A percentile compares a stretch with the other conserved stretches of the same genome.
phyloP scores from a whole-genome alignment of 2,797 vertebrate species.

The Sphenopsis melanotis region DNA sequence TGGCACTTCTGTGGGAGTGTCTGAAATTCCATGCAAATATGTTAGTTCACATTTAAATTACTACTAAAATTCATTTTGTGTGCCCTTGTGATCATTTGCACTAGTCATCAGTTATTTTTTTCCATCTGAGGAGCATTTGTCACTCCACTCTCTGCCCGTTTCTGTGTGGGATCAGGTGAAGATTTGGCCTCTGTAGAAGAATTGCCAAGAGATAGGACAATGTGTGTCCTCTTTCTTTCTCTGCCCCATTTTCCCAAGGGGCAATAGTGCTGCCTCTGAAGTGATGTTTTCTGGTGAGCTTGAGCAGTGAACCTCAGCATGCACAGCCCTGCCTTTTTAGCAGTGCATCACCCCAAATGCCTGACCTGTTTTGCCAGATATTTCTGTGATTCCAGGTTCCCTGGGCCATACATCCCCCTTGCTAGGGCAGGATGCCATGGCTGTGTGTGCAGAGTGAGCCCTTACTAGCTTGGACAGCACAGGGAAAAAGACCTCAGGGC shows the following conservation, averaged over 20 bases:
- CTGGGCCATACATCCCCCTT: not conserved
- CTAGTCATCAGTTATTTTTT: not conserved
- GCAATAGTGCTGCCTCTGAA: not conserved
- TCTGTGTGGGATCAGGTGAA: not conserved
- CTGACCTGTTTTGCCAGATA: not conserved
- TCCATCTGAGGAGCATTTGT: not conserved
- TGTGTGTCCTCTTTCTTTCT: not conserved
- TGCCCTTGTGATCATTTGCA: not conserved
- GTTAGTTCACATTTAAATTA: not conserved
- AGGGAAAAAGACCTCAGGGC: not conserved
- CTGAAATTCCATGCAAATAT: not conserved
- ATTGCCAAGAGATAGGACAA: not conserved
- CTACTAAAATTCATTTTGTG: not conserved
- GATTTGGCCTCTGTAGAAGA: not conserved
- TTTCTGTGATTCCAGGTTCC: not conserved
- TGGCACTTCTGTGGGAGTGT: not conserved
- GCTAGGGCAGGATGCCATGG: not conserved
- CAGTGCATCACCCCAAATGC: not conserved
- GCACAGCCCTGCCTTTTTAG: not conserved
- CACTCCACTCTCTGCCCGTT: not conserved
- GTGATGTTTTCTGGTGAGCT: not conserved
- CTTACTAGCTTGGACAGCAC: not conserved
- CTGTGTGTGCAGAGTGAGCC: not conserved
- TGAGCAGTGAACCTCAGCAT: not conserved
- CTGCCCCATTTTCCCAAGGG: not conserved